These are phyloP conservation scores for Drosophila erecta DNA, from an alignment of 1,140 invertebrate species.

Conservation along the genomic window DNA sequence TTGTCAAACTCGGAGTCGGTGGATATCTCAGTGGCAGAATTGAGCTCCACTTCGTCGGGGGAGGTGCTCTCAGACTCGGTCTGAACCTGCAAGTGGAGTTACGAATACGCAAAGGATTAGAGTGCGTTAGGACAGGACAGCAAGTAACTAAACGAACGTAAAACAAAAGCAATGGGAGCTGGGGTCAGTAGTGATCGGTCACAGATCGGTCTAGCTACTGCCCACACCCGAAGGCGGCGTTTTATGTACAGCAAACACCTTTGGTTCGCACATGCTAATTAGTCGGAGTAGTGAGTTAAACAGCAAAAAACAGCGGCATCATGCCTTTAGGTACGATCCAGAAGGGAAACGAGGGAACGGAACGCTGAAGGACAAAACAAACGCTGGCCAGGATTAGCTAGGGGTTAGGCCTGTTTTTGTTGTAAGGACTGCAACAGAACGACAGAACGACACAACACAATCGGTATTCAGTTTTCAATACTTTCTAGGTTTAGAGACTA, in stretches of 20 bases:
- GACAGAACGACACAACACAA: conserved; percentile 53
- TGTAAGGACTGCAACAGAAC: conserved; percentile 30
- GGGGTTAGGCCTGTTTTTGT: conserved; percentile 33
- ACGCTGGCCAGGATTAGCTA: conserved; percentile 53
- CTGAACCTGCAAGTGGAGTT: conserved; percentile 85
- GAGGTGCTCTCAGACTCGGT: conserved; percentile 90
- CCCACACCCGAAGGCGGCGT: conserved; percentile 4
- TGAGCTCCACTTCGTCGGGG: conserved; percentile 89
- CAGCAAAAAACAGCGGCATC: conserved; percentile 51
- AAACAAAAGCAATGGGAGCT: conserved; percentile 42
- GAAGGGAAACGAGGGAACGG: conserved; percentile 72
- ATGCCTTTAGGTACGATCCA: conserved; percentile 84
- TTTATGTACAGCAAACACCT: conserved; percentile 31
- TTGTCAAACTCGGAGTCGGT: conserved; percentile 96
- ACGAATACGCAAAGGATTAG: conserved; percentile 14
- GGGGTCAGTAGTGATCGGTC: conserved; percentile 21
- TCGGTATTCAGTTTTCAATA: conserved; percentile 22
- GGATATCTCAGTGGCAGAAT: conserved; percentile 95
- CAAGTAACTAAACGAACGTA: conserved; percentile 33
- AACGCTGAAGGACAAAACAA: conserved; percentile 47
- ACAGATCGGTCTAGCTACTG: conserved; percentile 11
- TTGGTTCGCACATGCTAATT: conserved; percentile 60
- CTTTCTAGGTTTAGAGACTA: conserved; percentile 67
- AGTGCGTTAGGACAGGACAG: conserved; percentile 11
- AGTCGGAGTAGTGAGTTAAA: conserved; percentile 69